Base-by-base conservation (phyloP, 2,113 vertebrate species). In the Indri indri region DNA sequence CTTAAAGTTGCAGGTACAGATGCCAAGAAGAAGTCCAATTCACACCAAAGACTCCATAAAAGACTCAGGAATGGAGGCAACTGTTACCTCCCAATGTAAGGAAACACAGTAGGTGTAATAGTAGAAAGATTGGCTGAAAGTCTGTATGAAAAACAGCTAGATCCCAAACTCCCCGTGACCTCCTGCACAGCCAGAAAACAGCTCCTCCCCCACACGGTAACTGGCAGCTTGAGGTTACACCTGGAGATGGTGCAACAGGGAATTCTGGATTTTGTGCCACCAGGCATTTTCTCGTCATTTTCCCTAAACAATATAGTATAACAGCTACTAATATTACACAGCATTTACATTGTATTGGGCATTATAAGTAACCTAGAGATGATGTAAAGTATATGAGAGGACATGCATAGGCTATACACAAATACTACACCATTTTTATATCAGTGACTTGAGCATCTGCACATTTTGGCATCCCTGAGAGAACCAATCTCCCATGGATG, bases 101-200 rank as follows among this genome's bases (percentile, higher is more conserved):
- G 12, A 45, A 90, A 71, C 2, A 11, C 2, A 32, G 14, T 9
- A 12, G 8, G 5, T 10, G 5, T 20, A 18, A 50, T 79, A 76
- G 32, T 0, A 91, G 4, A n/a, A 77, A 91, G 9, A 27, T 2
- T 54, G 16, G 3, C 23, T 80, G 4, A 57, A 90, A 25, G 22
- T 42, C 3, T 63, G 2, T 70, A 13, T 25, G 17, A 70, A 25
- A 79, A 87, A 40, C 6, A 86, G 3, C 8, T 30, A 57, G 63
- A 27, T 6, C 7, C 11, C 0, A 0, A 63, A 40, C 18, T n/a
- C 27, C 22, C 8, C 37, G 17, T 6, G 16, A 42, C 52, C 14
- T 8, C 18, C 11, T 57, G 1, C 5, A 57, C 0, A 61, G 25
- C 3, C 61, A 37, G 14, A 42, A 40, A 52, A 32, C 11, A 71